phyloP scores from a whole-genome alignment of 2,797 vertebrate genomes.

The Protosalanx chinensis region DNA sequence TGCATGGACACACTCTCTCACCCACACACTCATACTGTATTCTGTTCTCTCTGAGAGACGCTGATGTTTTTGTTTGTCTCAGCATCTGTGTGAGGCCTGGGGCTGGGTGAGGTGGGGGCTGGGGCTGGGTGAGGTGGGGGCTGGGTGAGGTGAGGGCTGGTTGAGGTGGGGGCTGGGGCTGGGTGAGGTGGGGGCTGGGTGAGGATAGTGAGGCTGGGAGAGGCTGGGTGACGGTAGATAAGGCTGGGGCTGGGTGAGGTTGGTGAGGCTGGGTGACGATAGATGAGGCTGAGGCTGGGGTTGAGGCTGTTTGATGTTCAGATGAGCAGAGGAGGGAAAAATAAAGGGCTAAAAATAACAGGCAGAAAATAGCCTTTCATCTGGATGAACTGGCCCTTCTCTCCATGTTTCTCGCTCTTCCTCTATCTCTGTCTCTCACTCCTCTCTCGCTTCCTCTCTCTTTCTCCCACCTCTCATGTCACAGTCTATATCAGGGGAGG shows the following conservation, averaged over 20 bases:
- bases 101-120: not conserved
- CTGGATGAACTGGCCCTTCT: constrained; percentile 39
- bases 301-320: constrained; percentile 60
- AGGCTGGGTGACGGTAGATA: too few species aligned
- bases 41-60: constrained; percentile 22
- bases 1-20: constrained; percentile 24
- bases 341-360: constrained; percentile 68
- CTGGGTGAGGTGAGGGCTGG: not conserved
- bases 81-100: constrained; percentile 31
- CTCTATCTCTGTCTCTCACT: not conserved
- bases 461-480: not conserved
- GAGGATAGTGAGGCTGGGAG: constrained; percentile 24
- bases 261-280: not conserved
- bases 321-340: constrained; percentile 57
- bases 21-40: constrained; percentile 23
- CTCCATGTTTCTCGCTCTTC: constrained; percentile 1
- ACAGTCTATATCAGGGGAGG: not conserved
- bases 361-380: constrained; percentile 75
- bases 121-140: constrained; percentile 27
- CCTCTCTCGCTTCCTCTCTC: constrained; percentile 3
- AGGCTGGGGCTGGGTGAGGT: too few species aligned
- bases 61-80: constrained; percentile 17
- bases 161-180: too few species aligned
- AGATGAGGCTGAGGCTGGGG: constrained; percentile 15
- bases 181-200: constrained; percentile 13